Percentiles rank a stretch among this genome's conserved stretches.
These are phyloP conservation scores for Meteorus cinctellus DNA, from an alignment of 2,888 invertebrate genomes.

Conservation along the genomic window DNA sequence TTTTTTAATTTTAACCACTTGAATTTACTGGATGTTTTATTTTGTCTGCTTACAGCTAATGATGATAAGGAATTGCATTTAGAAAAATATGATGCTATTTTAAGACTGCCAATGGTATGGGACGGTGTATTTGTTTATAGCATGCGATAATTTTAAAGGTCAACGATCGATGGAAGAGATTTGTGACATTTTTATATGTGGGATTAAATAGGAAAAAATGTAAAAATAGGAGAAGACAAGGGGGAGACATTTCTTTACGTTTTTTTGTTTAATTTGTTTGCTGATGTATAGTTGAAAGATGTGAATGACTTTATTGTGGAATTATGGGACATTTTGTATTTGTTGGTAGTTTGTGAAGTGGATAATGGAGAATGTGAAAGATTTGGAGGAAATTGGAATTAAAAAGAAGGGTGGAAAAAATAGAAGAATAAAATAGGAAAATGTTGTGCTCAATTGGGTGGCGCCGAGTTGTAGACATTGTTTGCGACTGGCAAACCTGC, in stretches of 20 bases:
- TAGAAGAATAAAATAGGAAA: background rate
- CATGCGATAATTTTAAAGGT: background rate
- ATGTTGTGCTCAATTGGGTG: constrained; percentile 39
- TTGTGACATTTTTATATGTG: background rate
- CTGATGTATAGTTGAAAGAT: background rate
- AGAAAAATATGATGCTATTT: background rate
- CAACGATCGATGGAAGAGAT: constrained; percentile 2
- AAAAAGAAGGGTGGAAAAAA: background rate
- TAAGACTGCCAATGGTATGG: background rate
- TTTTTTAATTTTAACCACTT: background rate
- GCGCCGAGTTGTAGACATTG: constrained; percentile 41
- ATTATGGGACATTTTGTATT: background rate
- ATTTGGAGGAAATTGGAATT: background rate
- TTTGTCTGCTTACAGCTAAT: background rate
- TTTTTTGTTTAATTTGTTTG: background rate
- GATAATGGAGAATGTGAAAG: background rate
- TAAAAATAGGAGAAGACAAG: background rate
- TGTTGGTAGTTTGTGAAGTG: no score
- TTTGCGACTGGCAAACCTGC: constrained; percentile 42
- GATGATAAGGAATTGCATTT: background rate
- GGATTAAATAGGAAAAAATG: background rate
- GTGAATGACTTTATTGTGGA: background rate
- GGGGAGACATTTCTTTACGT: background rate
- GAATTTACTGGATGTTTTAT: background rate
- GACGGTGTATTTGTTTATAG: background rate